Evolutionary conservation across 2,797 vertebrate genomes (phyloP).

Genomic region (Sebastes diploproa): DNA sequence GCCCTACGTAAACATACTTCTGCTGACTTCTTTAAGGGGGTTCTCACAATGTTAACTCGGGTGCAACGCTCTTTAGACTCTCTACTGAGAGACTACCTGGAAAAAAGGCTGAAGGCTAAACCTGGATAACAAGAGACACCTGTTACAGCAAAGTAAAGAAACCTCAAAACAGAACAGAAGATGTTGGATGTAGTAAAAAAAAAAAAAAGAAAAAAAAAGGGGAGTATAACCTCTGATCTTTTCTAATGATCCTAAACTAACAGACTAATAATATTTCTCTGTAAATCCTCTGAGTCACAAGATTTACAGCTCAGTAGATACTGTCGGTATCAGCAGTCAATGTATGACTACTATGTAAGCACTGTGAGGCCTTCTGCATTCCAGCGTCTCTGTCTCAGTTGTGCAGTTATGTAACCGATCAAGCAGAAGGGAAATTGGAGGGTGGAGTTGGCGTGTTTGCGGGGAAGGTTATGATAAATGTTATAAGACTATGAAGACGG

Average conservation of each 20-base stretch:
- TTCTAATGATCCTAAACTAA: background rate
- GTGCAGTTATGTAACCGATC: slow-evolving; percentile 31
- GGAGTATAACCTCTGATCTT: background rate
- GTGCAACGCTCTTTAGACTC: background rate
- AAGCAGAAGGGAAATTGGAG: slow-evolving; percentile 8
- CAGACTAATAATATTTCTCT: background rate
- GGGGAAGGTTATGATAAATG: slow-evolving; percentile 23
- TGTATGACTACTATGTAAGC: background rate
- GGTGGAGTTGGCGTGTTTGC: background rate
- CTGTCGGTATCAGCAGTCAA: background rate
- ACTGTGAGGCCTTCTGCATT: background rate
- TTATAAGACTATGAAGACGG: slow-evolving; percentile 40
- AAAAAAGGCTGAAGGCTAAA: background rate
- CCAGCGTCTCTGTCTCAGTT: background rate
- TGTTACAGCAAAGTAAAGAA: background rate
- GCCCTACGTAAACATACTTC: background rate
- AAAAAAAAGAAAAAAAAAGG: background rate
- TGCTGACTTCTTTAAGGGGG: background rate
- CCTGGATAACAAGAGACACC: slow-evolving; percentile 12
- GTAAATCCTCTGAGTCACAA: background rate
- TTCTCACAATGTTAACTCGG: background rate
- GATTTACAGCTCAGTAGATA: background rate
- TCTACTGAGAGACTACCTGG: background rate
- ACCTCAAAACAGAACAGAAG: background rate
- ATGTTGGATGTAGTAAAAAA: background rate